Evolutionary conservation across 2,888 invertebrate genomes (phyloP), one percentile per base, ranked within the genome.

Genomic region (Andrena minutula): DNA sequence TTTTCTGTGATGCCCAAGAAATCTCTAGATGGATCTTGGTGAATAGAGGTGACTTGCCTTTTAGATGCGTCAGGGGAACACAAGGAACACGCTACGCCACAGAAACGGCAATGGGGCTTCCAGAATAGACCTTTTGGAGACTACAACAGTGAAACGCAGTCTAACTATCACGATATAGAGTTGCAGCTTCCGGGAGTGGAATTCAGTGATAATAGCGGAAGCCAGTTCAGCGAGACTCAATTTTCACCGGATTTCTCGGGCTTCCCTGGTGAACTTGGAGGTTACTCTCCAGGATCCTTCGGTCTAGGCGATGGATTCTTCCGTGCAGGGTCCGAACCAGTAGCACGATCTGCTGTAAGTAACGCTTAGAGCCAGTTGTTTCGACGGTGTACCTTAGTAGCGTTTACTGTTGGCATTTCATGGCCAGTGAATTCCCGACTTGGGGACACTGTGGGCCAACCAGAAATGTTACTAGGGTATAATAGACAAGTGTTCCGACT

Each of bases 61-160:
- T 20, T 2, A 75, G 75, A 61, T n/a, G 0, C 16, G 26, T 2
- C 10, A 20, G 12, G 0, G 49, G n/a, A 30, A 6, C 56, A 58
- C 2, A 3, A 65, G 6, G 2, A 16, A 2, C 28, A 3, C 5
- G 35, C 4, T 32, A 20, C 49, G 2, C 68, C 12, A 51, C 35
- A 61, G 51, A 75, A 75, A 16, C 69, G 75, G 1, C 60, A 75
- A 41, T 41, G 61, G 32, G 47, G 58, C 2, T 41, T 26, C 10
- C 2, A 23, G 56, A 12, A 56, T 56, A 0, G 0, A 2, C 56
- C 26, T 10, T 20, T 10, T 23, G 56, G 26, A 23, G 56, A 0
- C 2, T 56, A 12, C 56, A 12, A 10, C 20, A 1, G 4, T 10
- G 7, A 23, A 26, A 26, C 1, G 26, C 56, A 26, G 26, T 10